These are phyloP conservation scores for Atherinomorus stipes DNA, from an alignment of 2,113 vertebrate genomes.

Conservation along the genomic window DNA sequence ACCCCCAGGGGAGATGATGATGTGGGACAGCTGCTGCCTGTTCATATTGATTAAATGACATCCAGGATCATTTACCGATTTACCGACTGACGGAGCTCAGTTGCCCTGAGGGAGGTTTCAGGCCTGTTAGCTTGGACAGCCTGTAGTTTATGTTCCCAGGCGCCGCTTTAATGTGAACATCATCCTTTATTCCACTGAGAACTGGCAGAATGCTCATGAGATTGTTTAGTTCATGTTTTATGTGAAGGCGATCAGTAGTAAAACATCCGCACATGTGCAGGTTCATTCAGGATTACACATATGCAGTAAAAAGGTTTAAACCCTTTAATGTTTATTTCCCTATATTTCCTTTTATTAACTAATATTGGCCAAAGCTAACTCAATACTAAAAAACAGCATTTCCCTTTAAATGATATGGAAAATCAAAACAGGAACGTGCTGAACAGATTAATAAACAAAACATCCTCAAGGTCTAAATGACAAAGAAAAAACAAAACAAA, in stretches of 20 bases:
- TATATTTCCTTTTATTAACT: no score
- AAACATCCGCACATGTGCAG: neutral
- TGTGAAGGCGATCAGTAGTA: constrained; percentile 3
- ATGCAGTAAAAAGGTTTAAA: no score
- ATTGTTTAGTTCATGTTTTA: constrained; percentile 18
- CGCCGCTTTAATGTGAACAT: constrained; percentile 45
- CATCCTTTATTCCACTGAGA: constrained; percentile 43
- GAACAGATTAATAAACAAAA: no score
- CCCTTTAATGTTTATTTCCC: no score
- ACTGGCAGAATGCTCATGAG: constrained; percentile 13
- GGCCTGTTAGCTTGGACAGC: constrained; percentile 35
- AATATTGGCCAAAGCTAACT: no score
- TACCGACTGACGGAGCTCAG: constrained; percentile 67
- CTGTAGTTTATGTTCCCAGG: constrained; percentile 36
- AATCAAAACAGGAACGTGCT: no score
- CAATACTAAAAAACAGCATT: no score
- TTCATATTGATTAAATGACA: constrained; percentile 93
- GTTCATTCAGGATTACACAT: no score
- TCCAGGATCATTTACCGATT: constrained; percentile 83
- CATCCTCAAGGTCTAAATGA: neutral
- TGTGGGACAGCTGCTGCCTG: constrained; percentile 89
- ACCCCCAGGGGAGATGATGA: constrained; percentile 81
- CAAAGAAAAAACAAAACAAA: neutral
- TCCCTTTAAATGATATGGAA: no score
- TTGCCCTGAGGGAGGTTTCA: constrained; percentile 56